phyloP scores from a whole-genome alignment of 2,888 invertebrate genomes.

The Heliconius charithonia region DNA sequence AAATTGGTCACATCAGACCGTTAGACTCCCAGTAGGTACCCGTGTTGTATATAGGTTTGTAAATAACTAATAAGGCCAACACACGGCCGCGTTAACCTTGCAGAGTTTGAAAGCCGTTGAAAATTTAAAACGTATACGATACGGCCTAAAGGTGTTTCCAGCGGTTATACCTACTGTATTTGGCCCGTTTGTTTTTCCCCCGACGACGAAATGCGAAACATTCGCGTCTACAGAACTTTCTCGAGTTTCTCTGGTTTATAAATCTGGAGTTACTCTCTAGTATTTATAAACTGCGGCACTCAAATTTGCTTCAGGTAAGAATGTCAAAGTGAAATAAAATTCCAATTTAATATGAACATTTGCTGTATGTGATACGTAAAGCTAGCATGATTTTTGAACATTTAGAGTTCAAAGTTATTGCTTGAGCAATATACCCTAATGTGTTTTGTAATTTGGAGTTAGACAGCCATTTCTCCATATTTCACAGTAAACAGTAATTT shows the following conservation, averaged over 20 bases:
- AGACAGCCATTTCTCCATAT: not conserved
- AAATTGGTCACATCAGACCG: slow-evolving; percentile 39
- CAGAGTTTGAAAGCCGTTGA: slow-evolving; percentile 60
- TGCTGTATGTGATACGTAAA: not conserved
- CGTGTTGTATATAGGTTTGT: slow-evolving; percentile 20
- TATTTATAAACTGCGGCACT: slow-evolving; percentile 29
- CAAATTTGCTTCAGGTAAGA: slow-evolving; percentile 14
- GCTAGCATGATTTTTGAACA: not conserved
- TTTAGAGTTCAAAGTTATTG: slow-evolving; percentile 4
- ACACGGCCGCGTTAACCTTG: slow-evolving; percentile 61
- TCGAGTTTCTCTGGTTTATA: slow-evolving; percentile 33
- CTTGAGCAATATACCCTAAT: not conserved
- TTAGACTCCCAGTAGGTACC: slow-evolving; percentile 12
- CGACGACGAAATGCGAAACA: slow-evolving; percentile 46
- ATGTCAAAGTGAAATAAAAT: slow-evolving; percentile 27
- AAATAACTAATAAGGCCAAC: slow-evolving; percentile 72
- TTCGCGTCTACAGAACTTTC: slow-evolving; percentile 40
- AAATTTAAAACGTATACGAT: slow-evolving; percentile 67
- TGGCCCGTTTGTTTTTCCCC: slow-evolving; percentile 49
- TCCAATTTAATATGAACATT: slow-evolving; percentile 9
- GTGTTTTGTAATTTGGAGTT: slow-evolving; percentile 1
- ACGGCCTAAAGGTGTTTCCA: slow-evolving; percentile 57
- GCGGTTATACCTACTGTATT: slow-evolving; percentile 57
- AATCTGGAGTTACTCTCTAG: slow-evolving; percentile 27
- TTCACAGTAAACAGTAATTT: not conserved